These are phyloP conservation scores for Aethes cnicana DNA, from an alignment of 2,888 invertebrate genomes.

Conservation along the genomic window DNA sequence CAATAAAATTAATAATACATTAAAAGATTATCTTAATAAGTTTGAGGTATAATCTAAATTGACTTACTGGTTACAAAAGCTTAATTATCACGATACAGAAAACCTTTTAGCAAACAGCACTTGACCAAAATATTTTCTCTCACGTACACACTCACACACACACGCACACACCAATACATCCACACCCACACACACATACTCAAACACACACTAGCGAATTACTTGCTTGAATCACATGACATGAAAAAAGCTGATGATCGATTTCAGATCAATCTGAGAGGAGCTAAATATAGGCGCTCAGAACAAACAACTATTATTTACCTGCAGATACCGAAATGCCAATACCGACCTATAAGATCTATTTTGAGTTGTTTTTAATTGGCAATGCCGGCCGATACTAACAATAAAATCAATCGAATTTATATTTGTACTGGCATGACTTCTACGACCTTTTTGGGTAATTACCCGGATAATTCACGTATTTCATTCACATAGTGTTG, in stretches of 20 bases:
- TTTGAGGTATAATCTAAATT: too few species aligned
- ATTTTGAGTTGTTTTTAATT: constrained; percentile 10
- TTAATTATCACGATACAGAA: too few species aligned
- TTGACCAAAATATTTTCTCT: too few species aligned
- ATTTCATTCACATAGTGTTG: constrained; percentile 14
- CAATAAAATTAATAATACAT: too few species aligned
- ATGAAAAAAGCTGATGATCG: background rate
- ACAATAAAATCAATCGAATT: background rate
- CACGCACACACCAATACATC: background rate
- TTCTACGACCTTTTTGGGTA: background rate
- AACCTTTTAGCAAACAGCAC: too few species aligned
- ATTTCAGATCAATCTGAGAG: background rate
- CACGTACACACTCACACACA: too few species aligned
- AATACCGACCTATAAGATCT: background rate
- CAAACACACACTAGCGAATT: too few species aligned
- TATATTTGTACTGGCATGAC: too few species aligned
- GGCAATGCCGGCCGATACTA: constrained; percentile 7
- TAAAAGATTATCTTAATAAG: too few species aligned
- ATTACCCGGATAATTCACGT: constrained; percentile 8
- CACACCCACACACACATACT: too few species aligned
- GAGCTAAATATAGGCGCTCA: background rate
- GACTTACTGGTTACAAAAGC: too few species aligned
- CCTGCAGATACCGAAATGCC: background rate
- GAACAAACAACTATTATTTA: constrained; percentile 4
- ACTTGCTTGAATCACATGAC: constrained; percentile 1